These are phyloP conservation scores for Calonectris borealis DNA, from an alignment of 2,113 vertebrate genomes.

Conservation along the genomic window DNA sequence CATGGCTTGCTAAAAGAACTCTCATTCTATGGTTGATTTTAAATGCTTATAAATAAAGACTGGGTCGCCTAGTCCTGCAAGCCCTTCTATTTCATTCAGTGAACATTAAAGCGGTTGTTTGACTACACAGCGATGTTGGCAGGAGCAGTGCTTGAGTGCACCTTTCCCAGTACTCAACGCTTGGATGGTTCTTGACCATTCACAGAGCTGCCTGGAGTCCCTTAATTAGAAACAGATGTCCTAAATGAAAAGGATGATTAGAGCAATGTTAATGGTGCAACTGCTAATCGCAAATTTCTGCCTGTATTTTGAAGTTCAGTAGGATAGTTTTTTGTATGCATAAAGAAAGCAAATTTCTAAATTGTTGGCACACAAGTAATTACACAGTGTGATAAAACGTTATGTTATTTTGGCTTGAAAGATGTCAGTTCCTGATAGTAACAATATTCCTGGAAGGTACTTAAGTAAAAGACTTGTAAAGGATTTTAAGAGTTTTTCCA, in stretches of 20 bases:
- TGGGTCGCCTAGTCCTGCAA: neutral
- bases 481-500: neutral
- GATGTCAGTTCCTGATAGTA: neutral
- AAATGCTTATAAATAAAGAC: neutral
- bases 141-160: neutral
- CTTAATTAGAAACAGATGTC: slow-evolving; percentile 38
- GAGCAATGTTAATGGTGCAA: neutral
- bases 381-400: neutral
- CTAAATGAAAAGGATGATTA: slow-evolving; percentile 21
- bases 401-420: neutral
- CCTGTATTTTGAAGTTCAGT: neutral
- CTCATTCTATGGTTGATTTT: neutral
- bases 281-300: neutral
- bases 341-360: neutral
- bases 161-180: neutral
- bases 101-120: neutral
- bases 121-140: accelerated
- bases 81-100: neutral
- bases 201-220: neutral
- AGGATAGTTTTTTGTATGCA: neutral
- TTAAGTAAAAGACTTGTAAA: neutral
- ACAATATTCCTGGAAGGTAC: neutral
- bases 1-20: neutral
- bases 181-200: neutral
- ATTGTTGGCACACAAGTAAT: neutral